A percentile compares a stretch with the other conserved stretches of the same genome.
phyloP scores from a whole-genome alignment of 2,797 vertebrate genomes.

The Sebastes trivittatus region DNA sequence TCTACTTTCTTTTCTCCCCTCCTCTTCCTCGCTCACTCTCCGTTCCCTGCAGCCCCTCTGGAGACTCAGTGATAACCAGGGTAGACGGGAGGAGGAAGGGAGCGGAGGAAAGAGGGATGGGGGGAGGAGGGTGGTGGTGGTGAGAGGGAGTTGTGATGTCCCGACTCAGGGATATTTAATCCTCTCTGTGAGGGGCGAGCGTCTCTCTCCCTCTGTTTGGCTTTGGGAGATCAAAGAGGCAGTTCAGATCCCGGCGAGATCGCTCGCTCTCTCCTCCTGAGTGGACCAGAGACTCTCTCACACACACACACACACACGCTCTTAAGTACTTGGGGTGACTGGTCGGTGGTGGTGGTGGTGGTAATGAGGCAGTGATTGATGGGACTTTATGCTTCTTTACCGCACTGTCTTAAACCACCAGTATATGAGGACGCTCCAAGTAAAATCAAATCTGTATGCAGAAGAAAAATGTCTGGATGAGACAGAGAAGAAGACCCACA shows the following conservation, averaged over 20 bases:
- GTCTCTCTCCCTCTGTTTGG: constrained; percentile 79
- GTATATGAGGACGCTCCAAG: constrained; percentile 18
- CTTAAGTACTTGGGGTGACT: constrained; percentile 22
- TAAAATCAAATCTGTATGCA: constrained; percentile 31
- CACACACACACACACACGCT: constrained; percentile 4
- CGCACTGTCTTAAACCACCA: constrained; percentile 40
- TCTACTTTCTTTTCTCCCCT: constrained; percentile 39
- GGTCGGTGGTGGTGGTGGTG: constrained; percentile 29
- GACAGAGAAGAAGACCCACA: background rate
- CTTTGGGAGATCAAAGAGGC: constrained; percentile 89
- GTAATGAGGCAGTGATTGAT: constrained; percentile 75
- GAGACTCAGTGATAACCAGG: constrained; percentile 78
- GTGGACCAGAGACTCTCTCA: constrained; percentile 47
- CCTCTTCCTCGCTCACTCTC: constrained; percentile 47
- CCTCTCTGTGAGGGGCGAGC: constrained; percentile 79
- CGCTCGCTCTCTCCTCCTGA: constrained; percentile 86
- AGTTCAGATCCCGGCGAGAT: constrained; percentile 93
- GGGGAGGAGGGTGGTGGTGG: background rate
- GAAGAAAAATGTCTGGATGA: background rate
- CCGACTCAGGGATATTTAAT: constrained; percentile 86
- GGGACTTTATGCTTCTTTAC: constrained; percentile 48
- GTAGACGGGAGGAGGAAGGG: constrained; percentile 75
- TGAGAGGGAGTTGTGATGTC: constrained; percentile 76
- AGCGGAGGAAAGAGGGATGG: constrained; percentile 63
- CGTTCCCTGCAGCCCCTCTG: constrained; percentile 66